Percentiles rank a stretch among this genome's conserved stretches.
Evolutionary conservation across 2,113 vertebrate species (phyloP).

Genomic region (Myrmecobius fasciatus): DNA sequence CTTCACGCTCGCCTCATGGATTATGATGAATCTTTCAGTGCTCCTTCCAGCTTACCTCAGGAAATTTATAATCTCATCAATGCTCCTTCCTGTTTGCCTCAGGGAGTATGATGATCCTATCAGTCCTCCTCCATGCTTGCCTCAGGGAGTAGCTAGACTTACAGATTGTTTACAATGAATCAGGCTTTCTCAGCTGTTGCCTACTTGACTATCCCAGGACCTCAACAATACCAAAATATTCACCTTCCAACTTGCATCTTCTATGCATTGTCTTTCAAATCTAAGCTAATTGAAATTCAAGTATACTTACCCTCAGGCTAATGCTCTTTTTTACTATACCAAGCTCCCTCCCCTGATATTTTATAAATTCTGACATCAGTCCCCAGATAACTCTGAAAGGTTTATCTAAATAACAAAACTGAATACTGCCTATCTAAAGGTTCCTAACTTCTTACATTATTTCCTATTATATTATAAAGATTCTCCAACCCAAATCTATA

Average conservation of each 20-base stretch:
- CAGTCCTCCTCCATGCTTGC: no score
- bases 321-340: background rate
- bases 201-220: no score
- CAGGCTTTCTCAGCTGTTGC: no score
- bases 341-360: background rate
- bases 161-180: no score
- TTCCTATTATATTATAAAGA: background rate
- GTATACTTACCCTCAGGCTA: background rate
- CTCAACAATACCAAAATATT: background rate
- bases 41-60: no score
- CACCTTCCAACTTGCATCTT: background rate
- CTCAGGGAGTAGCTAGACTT: no score
- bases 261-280: background rate
- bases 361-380: constrained; percentile 1
- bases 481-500: background rate
- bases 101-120: no score
- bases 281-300: background rate
- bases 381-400: background rate
- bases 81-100: no score
- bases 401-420: background rate
- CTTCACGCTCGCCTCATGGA: no score
- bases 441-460: background rate
- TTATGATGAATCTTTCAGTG: no score
- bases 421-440: background rate
- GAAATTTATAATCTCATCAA: no score